Conservation (phyloP, 2,797 vertebrate genomes). For the Crenichthys baileyi region DNA sequence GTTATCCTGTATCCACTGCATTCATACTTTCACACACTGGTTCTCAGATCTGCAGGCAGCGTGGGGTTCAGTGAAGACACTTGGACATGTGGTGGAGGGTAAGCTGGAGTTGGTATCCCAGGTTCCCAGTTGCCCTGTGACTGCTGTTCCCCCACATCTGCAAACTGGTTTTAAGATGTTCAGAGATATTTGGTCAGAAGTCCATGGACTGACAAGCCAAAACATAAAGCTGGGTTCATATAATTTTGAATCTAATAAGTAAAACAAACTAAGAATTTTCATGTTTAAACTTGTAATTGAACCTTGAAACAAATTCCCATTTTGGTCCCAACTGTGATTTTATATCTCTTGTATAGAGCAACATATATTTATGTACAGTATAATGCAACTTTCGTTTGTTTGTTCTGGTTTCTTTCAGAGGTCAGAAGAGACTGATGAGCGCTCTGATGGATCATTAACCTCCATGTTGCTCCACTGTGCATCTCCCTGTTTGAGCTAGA, state of each 20-base stretch:
- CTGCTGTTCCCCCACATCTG: no score
- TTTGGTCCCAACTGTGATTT: neutral
- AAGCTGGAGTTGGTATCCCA: no score
- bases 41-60: no score
- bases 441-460: neutral
- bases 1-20: neutral
- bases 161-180: no score
- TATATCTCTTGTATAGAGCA: neutral
- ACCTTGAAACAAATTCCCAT: neutral
- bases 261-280: neutral
- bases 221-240: no score
- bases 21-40: no score
- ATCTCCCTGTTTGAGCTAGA: conserved; percentile 1
- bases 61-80: no score
- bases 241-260: no score
- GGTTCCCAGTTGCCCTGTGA: no score
- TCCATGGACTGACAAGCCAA: no score
- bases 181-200: no score
- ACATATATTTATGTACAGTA: neutral
- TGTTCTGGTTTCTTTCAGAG: neutral
- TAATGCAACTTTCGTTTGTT: neutral
- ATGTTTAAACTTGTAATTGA: neutral
- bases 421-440: neutral
- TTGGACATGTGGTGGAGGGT: no score
- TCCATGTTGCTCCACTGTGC: neutral